phyloP scores from a whole-genome alignment of 2,797 vertebrate species.

The Hoplostethus mediterraneus region DNA sequence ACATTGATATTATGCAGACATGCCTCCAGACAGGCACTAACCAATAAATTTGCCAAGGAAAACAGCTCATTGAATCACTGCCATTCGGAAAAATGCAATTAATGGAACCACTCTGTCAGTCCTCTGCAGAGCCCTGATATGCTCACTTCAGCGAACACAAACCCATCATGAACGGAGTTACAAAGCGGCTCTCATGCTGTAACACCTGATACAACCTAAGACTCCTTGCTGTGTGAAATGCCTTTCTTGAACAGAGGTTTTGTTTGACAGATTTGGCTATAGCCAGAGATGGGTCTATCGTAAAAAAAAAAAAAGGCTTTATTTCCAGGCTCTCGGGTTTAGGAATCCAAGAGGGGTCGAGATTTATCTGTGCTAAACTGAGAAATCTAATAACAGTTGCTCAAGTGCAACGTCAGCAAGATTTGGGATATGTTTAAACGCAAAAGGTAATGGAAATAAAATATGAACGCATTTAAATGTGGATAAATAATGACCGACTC shows the following conservation, averaged over 20 bases:
- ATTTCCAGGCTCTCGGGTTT: background rate
- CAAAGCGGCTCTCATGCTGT: slow-evolving; percentile 11
- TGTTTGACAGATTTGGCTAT: slow-evolving; percentile 2
- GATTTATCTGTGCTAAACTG: background rate
- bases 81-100: slow-evolving; percentile 31
- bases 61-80: background rate
- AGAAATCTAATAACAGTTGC: background rate
- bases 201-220: slow-evolving; percentile 4
- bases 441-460: background rate
- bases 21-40: background rate
- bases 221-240: slow-evolving; percentile 1
- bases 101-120: slow-evolving; percentile 6
- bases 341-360: background rate
- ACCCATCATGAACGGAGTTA: background rate
- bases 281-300: background rate
- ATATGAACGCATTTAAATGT: background rate
- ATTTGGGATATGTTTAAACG: background rate
- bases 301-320: background rate
- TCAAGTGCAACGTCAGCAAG: background rate
- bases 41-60: background rate
- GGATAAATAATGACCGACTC: background rate
- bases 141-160: slow-evolving; percentile 29
- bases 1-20: background rate
- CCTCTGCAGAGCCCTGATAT: slow-evolving; percentile 36
- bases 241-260: background rate